Base-by-base conservation (phyloP, 2,113 vertebrate species). In the Corythaeola cristata region DNA sequence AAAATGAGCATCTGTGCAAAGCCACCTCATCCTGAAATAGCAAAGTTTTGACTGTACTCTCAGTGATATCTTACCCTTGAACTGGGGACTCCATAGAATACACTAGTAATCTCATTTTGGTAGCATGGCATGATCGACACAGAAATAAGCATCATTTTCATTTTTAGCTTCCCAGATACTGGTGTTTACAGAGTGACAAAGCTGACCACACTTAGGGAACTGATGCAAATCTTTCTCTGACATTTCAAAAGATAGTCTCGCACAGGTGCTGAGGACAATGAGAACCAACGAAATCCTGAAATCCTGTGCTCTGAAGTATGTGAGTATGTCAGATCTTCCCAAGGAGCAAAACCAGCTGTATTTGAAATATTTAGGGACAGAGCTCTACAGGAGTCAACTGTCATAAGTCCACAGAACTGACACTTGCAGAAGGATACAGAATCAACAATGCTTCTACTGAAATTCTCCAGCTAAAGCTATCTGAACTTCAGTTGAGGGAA, bases 221-320 rank as follows among this genome's bases (percentile, higher is more conserved):
- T 20, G 22, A 45, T 28, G 32, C 19, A 64, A 64, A 11, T 44
- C 8, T 45, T 62, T 50, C 21, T 55, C 56, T 75, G 47, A n/a
- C 35, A 26, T 23, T 85, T 88, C 66, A 37, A 72, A 72, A 83
- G 39, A 30, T 18, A 24, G 19, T 24, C 22, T 69, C 45, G 22
- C 30, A 66, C 9, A 60, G 26, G 8, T 0, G 0, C 3, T 39
- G 60, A 30, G 27, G 44, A 44, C 6, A 79, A 32, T 6, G 8
- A 74, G 8, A 90, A 71, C 9, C 23, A 56, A 74, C 53, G 45
- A 73, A 88, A 66, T n/a, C 21, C 17, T 28, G 45, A 73, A 88
- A 66, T n/a, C 21, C 17, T 28, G 7, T 23, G 13, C 27, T 64
- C 20, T 47, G 15, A 81, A 59, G 30, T 47, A 59, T n/a, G 6